Conservation (phyloP, 2,888 invertebrate species). For the Steromphala cineraria region DNA sequence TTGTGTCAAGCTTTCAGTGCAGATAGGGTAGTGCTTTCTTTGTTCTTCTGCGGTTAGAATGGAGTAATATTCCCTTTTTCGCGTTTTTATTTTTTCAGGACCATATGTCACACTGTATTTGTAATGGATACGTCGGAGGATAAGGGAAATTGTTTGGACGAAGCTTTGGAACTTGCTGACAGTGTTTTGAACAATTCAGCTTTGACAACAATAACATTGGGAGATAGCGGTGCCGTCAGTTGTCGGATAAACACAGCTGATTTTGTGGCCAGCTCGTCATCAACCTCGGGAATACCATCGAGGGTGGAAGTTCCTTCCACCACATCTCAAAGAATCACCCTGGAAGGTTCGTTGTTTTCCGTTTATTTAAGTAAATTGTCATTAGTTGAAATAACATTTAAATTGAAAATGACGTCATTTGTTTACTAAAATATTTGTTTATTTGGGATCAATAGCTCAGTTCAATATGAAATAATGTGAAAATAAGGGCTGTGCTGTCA, state of each 20-base stretch:
- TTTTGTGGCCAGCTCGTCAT: background rate
- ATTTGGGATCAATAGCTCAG: too few relatives aligned
- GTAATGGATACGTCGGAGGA: background rate
- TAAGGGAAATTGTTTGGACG: background rate
- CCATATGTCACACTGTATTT: background rate
- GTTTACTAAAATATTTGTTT: too few relatives aligned
- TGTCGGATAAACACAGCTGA: background rate
- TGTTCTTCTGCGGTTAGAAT: background rate
- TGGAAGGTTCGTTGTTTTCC: background rate
- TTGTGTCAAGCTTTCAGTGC: background rate
- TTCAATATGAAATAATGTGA: too few relatives aligned
- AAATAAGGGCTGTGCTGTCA: too few relatives aligned
- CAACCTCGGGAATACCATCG: background rate
- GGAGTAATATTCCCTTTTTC: background rate
- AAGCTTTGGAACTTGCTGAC: background rate
- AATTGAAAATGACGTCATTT: too few relatives aligned
- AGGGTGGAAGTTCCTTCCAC: background rate
- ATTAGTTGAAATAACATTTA: too few relatives aligned
- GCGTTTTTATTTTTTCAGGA: background rate
- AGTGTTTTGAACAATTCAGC: conserved; percentile 5
- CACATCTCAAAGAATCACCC: background rate
- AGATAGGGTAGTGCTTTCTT: background rate
- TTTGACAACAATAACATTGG: background rate
- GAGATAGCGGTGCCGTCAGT: background rate
- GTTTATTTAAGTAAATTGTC: too few relatives aligned